Base-by-base conservation (phyloP, 2,888 invertebrate species). In the Drosophila setosimentum region DNA sequence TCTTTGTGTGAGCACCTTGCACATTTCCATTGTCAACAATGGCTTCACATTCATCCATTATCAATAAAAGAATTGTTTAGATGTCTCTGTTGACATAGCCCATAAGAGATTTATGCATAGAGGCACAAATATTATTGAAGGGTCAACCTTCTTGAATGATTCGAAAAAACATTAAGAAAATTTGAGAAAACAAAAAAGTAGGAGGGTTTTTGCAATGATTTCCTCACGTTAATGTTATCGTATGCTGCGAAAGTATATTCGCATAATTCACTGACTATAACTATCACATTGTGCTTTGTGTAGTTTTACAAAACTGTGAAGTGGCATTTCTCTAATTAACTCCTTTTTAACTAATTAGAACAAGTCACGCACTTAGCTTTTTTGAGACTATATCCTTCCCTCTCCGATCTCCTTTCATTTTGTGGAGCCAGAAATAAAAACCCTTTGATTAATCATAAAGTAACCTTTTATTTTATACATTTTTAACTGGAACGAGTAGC, bases 21-120 rank as follows among this genome's bases (percentile, higher is more conserved):
- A 73, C 83, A 80, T 80, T 85, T 72, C 70, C 74, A 80, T 85
- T 83, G 73, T 69, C 61, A 45, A 51, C 48, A 59, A 61, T 62
- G 85, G 77, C 73, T 76, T 66, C 37, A 53, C n/a, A n/a, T n/a
- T n/a, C 62, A 57, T 55, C 29, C 37, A 59, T 42, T 10, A 29
- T 40, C 45, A 51, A 16, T 24, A 11, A 11, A 42, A 42, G 1
- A 42, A 21, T 42, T 21, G 55, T 37, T 37, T 37, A 24, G 33
- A 55, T 37, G 30, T 49, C 37, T 30, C 21, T 27, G 66, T 59
- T 50, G 55, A 71, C 78, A 72, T 68, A 67, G 27, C 63, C n/a
- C 13, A 54, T 58, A 2, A 21, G 13, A 49, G 35, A 55, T 40
- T 55, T 70, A 63, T 77, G 73, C 73, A 69, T 57, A 76, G 45